Percentiles rank a stretch among this genome's conserved stretches.
These are phyloP conservation scores for Trissolcus basalis DNA, from an alignment of 1,140 invertebrate genomes.

Conservation along the genomic window DNA sequence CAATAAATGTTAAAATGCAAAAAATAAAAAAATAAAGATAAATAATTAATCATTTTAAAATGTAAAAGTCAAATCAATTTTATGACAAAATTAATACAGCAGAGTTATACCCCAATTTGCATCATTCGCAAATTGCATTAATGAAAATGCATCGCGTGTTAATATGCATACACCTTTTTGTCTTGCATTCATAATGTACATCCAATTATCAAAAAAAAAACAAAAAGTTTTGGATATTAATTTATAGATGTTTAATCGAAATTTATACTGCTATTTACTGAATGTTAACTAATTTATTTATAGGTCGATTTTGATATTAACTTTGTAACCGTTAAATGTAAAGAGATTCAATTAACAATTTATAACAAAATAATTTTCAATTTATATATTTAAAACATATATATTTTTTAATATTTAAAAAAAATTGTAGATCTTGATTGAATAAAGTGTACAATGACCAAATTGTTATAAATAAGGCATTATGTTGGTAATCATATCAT, in stretches of 20 bases:
- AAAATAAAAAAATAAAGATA: no score
- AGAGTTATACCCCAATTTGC: not conserved
- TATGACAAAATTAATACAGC: slow-evolving; percentile 2
- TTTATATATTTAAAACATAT: no score
- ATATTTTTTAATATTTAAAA: no score
- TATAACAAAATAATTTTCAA: no score
- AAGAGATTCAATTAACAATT: no score
- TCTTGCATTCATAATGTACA: slow-evolving; percentile 31
- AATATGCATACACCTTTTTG: slow-evolving; percentile 21
- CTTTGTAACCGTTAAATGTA: no score
- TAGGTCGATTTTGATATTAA: not conserved
- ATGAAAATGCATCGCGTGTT: slow-evolving; percentile 21
- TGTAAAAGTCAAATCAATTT: slow-evolving; percentile 20
- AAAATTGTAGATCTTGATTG: no score
- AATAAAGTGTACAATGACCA: slow-evolving; percentile 24
- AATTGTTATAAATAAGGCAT: slow-evolving; percentile 41
- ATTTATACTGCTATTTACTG: slow-evolving; percentile 26
- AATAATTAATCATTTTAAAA: no score
- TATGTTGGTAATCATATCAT: slow-evolving; percentile 27
- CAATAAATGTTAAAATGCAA: no score
- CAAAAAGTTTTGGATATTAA: slow-evolving; percentile 21
- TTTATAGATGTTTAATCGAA: slow-evolving; percentile 21
- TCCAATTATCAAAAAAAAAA: slow-evolving; percentile 30
- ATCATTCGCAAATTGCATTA: not conserved
- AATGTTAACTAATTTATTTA: not conserved